Evolutionary conservation across 2,113 vertebrate genomes (phyloP), one percentile per base, ranked within the genome.

Genomic region (Rhipidura dahli): DNA sequence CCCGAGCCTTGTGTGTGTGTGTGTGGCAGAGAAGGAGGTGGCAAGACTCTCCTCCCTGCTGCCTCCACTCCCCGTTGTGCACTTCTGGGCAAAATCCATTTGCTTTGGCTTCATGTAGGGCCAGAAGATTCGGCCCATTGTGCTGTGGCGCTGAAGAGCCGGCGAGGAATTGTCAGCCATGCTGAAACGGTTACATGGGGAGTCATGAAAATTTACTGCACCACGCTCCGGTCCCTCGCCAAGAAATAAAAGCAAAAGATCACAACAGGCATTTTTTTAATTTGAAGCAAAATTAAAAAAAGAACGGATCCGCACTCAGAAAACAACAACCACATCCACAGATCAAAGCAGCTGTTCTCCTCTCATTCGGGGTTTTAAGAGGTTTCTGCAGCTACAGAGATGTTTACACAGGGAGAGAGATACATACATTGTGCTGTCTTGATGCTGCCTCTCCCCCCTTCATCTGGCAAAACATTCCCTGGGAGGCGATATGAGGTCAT

Each of bases 51-150:
- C 79, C 49, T 93, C 78, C 73, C 87, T 3, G 27, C 92, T 79
- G 93, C 94, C 93, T 93, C 91, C 89, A 78, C 93, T 93, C 93
- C 94, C 96, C 78, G 84, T 57, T 2, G 94, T 50, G 95, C 93
- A 95, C 93, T 94, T 97, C 96, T 96, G 96, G 95, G 96, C 95
- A 96, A 95, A 96, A 97, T 39, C 84, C 96, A 90, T 96, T 94
- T 76, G 84, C 91, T 96, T 72, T 89, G 93, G 95, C 93, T 96
- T 96, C 95, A 85, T 70, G 94, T 89, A 91, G 95, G 93, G 96
- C 91, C 96, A 94, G 78, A 94, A 57, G 93, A 87, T 93, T 91
- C 44, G 70, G 91, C 60, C 95, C 96, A 96, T 94, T 95, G 93
- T 97, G 94, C 96, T 95, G 91, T 4, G 15, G 84, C 86, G 13